Evolutionary conservation across 2,113 vertebrate species (phyloP), one percentile per base, ranked within the genome.

Genomic region (Xiphorhynchus elegans): DNA sequence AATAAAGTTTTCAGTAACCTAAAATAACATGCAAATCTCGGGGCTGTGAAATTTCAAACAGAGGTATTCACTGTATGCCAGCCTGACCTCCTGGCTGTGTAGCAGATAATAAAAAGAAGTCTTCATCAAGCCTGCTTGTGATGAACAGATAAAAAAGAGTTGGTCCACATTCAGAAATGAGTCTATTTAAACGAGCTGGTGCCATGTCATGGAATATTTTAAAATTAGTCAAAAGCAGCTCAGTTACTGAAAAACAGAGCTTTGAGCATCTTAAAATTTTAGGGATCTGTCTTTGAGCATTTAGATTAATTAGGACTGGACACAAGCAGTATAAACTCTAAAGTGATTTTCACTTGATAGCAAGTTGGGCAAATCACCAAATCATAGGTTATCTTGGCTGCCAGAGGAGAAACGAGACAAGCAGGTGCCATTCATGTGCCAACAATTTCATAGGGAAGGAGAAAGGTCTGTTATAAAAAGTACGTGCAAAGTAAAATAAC

Each of bases 341-440:
- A 83, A 82, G 75, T 33, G 55, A 67, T 90, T 92, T 90, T 94
- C 75, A 40, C 67, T 96, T 84, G 84, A 70, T 44, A 92, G 55
- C 39, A 88, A 55, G 56, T 63, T 80, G 67, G 78, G 72, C 82
- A 84, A n/a, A 74, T 74, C 75, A 80, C 83, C 75, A 90, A 87
- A 72, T 59, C 75, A 40, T 76, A 69, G 56, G 55, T 95, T 96
- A 18, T 73, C 67, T 62, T 77, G 75, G 44, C 79, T 96, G 82
- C 85, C 59, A 67, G 72, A 77, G 63, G 63, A 93, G 80, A 76
- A 40, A 46, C n/a, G 69, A 89, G 91, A 91, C 35, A 64, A 68
- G 81, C 55, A 76, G 75, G 63, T 97, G 79, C 82, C 85, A 80
- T 67, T 82, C 44, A 2, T 9, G 55, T 77, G 89, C 92, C 87